Evolutionary conservation across 2,888 invertebrate genomes (phyloP), one percentile per base, ranked within the genome.

Genomic region (Drosophila stalkeri): DNA sequence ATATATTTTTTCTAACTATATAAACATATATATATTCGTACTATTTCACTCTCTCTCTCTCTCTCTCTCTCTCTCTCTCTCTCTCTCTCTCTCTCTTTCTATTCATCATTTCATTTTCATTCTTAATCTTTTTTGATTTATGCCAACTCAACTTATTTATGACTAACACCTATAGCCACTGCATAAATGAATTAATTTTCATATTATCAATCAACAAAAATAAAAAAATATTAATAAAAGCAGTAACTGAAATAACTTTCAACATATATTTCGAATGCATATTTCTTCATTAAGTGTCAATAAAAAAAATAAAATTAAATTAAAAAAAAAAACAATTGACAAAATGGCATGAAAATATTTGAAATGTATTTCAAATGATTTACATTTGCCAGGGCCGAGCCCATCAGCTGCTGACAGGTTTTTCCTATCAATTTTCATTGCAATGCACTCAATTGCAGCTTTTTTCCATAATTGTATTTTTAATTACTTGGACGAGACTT

Each of bases 261-360:
- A 55, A 12, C 55, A 37, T 39, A 51, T n/a, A 51, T 51, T 51
- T 16, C 37, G 37, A 4, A 14, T n/a, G 55, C 68, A 79, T 70
- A 66, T 72, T 66, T 80, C 70, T 72, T 71, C 64, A 80, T 82
- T 71, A 75, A 81, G 59, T 74, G 80, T 9, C 69, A 69, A 67
- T 66, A 65, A 72, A 75, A 77, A 63, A 54, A 35, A 49, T 23
- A 14, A 49, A 55, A 23, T 11, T 27, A 54, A 23, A 35, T 49
- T 23, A 14, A 49, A 55, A 23, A n/a, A 39, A 54, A 23, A 60
- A 64, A 66, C 27, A 57, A 63, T 78, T 61, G 51, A 69, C 44
- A 47, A 49, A 60, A 65, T 60, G 63, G 37, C 60, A 56, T 62
- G 57, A 54, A 59, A 77, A 54, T 72, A 52, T 63, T 57, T 55